Evolutionary conservation across 2,113 vertebrate species (phyloP).

Genomic region (Lepisosteus oculatus): DNA sequence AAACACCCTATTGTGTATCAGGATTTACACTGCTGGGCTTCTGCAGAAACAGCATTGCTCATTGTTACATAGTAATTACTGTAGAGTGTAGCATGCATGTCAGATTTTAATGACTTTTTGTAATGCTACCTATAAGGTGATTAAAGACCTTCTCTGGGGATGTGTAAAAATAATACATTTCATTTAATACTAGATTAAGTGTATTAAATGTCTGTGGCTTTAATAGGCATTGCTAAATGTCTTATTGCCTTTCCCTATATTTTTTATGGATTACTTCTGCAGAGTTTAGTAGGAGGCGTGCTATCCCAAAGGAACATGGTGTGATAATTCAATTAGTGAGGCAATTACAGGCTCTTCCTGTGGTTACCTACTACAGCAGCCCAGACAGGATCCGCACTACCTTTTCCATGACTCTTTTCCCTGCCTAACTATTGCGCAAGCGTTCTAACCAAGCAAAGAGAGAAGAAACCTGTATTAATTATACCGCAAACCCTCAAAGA

Average conservation of each 20-base stretch:
- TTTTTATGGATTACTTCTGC: conserved; percentile 54
- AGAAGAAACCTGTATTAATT: conserved; percentile 15
- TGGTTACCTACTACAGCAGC: conserved; percentile 36
- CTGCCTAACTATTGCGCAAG: conserved; percentile 2
- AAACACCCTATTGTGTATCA: conserved; percentile 55
- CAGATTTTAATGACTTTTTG: conserved; percentile 60
- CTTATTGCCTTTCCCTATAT: conserved; percentile 40
- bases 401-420: conserved; percentile 4
- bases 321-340: conserved; percentile 63
- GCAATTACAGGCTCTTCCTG: conserved; percentile 45
- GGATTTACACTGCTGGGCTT: conserved; percentile 50
- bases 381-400: conserved; percentile 30
- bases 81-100: conserved; percentile 62
- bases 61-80: conserved; percentile 75
- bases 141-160: conserved; percentile 46
- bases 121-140: conserved; percentile 51
- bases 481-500: conserved; percentile 1
- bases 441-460: conserved; percentile 16
- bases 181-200: conserved; percentile 61
- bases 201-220: conserved; percentile 51
- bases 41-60: conserved; percentile 48
- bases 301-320: conserved; percentile 43
- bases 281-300: conserved; percentile 41
- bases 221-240: conserved; percentile 59
- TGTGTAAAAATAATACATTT: conserved; percentile 56